Evolutionary conservation across 2,113 vertebrate genomes (phyloP), one percentile per base, ranked within the genome.

Genomic region (Heterotilapia buettikoferi): DNA sequence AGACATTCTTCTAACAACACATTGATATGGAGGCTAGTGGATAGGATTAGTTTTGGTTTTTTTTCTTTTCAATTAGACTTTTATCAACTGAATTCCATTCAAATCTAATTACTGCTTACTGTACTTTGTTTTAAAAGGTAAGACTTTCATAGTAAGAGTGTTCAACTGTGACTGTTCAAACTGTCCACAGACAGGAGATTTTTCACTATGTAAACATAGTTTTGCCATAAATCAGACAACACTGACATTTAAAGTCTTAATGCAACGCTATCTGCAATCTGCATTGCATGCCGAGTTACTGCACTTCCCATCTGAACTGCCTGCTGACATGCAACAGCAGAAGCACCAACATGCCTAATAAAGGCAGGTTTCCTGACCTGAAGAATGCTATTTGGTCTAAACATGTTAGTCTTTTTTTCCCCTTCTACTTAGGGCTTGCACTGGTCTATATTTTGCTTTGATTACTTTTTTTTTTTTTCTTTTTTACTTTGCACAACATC

Each of bases 321-420:
- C 26, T 84, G 21, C n/a, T 61, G 24, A 54, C 38, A 9, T 80
- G 83, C 76, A 80, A 43, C 61, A 73, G 84, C 63, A 88, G 88
- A 29, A 18, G 66, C 85, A 88, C 50, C 66, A 47, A 68, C 92
- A 85, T 78, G 86, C 86, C 79, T 68, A 82, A 88, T 87, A 21
- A 85, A 61, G 10, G 14, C 40, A 7, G 18, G 16, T 68, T 82
- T 84, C 87, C 83, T 83, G 86, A 82, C 78, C 68, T 88, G 86
- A 89, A 88, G 87, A 89, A 92, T 90, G 87, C 38, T 40, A 52
- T 26, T 85, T 9, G 29, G 91, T 90, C 90, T 26, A 16, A 90
- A 90, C 92, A 90, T 29, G 89, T 87, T 40, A 5, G 53, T 16
- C n/a, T 8, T 47, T 54, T 71, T 33, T 26, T 7, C 0, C 1